Evolutionary conservation across 2,113 vertebrate genomes (phyloP), one percentile per base, ranked within the genome.

Genomic region (Tachycineta bicolor): DNA sequence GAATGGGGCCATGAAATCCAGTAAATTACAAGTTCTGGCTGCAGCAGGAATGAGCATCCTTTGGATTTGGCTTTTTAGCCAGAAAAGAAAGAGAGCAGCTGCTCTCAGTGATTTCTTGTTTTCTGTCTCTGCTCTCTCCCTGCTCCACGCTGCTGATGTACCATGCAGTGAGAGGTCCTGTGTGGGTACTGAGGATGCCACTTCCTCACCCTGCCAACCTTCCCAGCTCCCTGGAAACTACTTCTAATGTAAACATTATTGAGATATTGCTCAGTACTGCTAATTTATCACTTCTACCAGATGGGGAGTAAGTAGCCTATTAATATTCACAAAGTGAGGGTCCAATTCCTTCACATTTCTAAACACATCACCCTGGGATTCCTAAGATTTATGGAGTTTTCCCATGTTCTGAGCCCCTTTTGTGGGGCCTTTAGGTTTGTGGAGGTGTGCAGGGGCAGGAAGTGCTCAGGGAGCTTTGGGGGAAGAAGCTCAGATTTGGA

Each of bases 241-340:
- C 85, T 94, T 89, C 87, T 62, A 82, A 89, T 89, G 94, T 95
- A 90, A 97, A 97, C 96, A 93, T 80, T 33, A 86, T 90, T 67
- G 68, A 88, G 92, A 92, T 93, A 92, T 71, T 95, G 93, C 94
- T 90, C 73, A 11, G 69, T 81, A 14, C 90, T 89, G 90, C 83
- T 96, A 90, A 96, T 96, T 96, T 94, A 96, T 96, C 96, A 92
- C 96, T 94, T 82, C 88, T 94, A 94, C 93, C 96, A 97, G 96
- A 94, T 96, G 93, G 96, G 83, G 82, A 97, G 90, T 97, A 95
- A 96, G 94, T 94, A 96, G 88, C 94, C 88, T 94, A 95, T 96
- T 97, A 96, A 96, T 90, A 94, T 95, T 94, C 96, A 91, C 93
- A 79, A 91, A 97, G 90, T 92, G 92, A 95, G 65, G 6, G 69